A percentile compares a stretch with the other conserved stretches of the same genome.
Evolutionary conservation across 2,888 invertebrate genomes (phyloP).

Genomic region (Gastrophysa polygoni): DNA sequence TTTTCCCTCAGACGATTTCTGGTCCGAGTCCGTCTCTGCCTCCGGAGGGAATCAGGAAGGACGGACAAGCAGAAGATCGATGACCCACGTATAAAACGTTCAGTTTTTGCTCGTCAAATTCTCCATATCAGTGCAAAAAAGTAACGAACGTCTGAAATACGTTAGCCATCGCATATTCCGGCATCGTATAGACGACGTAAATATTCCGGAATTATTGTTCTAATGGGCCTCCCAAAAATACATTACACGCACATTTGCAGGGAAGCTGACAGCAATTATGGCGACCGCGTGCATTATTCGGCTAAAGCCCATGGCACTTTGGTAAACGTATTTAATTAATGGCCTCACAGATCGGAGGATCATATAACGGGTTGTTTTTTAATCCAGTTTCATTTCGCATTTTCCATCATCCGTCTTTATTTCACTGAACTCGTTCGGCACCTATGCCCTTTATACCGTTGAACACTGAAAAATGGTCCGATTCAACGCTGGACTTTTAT

Average conservation of each 20-base stretch:
- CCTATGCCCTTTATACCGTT: not conserved
- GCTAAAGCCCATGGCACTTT: constrained; percentile 38
- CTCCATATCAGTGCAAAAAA: constrained; percentile 4
- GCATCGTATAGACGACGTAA: constrained; percentile 44
- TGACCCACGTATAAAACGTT: not conserved
- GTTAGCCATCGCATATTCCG: constrained; percentile 46
- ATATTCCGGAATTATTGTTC: constrained; percentile 51
- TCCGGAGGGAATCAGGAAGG: not conserved
- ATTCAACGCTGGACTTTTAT: not conserved
- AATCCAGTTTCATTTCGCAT: constrained; percentile 46
- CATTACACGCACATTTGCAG: constrained; percentile 54
- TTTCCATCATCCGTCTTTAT: constrained; percentile 37
- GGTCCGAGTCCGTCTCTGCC: no score
- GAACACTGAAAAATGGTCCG: not conserved
- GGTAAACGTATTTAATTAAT: constrained; percentile 53
- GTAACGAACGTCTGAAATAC: constrained; percentile 36
- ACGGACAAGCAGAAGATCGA: not conserved
- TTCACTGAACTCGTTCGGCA: constrained; percentile 5
- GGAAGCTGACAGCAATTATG: constrained; percentile 52
- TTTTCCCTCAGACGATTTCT: no score
- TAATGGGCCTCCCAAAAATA: constrained; percentile 54
- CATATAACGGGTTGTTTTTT: constrained; percentile 52
- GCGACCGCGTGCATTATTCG: constrained; percentile 52
- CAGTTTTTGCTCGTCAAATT: not conserved
- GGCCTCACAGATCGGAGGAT: constrained; percentile 50